Base-by-base conservation (phyloP, 2,888 invertebrate species). In the Tortricodes alternella region DNA sequence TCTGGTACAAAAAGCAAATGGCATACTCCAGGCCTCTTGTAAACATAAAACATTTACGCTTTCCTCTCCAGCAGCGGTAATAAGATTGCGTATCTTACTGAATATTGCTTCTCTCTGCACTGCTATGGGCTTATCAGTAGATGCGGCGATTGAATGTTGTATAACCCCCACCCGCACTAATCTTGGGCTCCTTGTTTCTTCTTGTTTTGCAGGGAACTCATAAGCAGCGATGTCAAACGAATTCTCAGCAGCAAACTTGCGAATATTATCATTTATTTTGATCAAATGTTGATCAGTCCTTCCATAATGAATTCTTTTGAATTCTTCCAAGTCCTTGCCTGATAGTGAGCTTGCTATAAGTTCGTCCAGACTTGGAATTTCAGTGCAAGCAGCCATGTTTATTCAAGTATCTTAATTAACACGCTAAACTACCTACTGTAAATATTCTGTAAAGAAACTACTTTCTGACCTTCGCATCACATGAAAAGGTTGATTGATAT, bases 1-100 rank as follows among this genome's bases (percentile, higher is more conserved):
- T 57, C 99, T 92, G 0, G 99, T 99, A 79, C 99, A 99, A 88
- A 99, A 99, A 0, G 96, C 98, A 90, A 99, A 99, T 0, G 99
- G 99, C 99, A 99, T 99, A 39, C 95, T 95, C 99, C 99, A 99
- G 2, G 98, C 97, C 89, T 99, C 99, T 87, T 99, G 99, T 59
- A 99, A 93, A 75, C 99, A 98, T 46, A 99, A 76, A 18, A 99
- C 90, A 78, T 99, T 99, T 27, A 97, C 98, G 1, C 94, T 94
- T 69, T 94, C 95, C 21, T 80, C 76, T 0, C 94, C 95, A 1
- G 99, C 99, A 7, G 94, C 91, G 51, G 94, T 92, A 19, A 97
- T 93, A n/a, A 98, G 94, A 44, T 91, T 90, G 35, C 87, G 84
- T 9, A 98, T 93, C 78, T 97, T 94, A 51, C 93, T 85, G 80